Percentiles rank a stretch among this genome's conserved stretches.
These are phyloP conservation scores for Conistra vaccinii DNA, from an alignment of 2,888 invertebrate genomes.

Conservation along the genomic window DNA sequence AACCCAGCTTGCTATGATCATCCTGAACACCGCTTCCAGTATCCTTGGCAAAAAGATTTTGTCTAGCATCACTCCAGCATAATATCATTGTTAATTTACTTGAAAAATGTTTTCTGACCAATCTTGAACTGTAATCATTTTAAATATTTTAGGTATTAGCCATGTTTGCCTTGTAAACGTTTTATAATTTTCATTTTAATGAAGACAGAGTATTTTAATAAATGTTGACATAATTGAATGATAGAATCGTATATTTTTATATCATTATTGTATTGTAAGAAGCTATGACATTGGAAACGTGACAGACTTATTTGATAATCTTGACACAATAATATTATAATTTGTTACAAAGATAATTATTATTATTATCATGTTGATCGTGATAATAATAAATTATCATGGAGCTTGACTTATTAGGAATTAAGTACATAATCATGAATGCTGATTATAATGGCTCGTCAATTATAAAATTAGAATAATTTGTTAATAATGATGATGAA, in stretches of 20 bases:
- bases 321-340: conserved; percentile 15
- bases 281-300: conserved; percentile 38
- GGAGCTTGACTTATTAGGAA: not conserved
- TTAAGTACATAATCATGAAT: conserved; percentile 8
- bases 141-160: not conserved
- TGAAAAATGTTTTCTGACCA: not conserved
- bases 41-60: conserved; percentile 82
- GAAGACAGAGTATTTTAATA: conserved; percentile 61
- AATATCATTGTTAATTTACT: conserved; percentile 14
- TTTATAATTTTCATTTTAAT: conserved; percentile 29
- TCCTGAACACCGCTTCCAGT: conserved; percentile 78
- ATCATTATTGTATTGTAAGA: not conserved
- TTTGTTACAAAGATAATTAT: not conserved
- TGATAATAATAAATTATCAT: conserved; percentile 25
- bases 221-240: conserved; percentile 33
- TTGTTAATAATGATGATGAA: not conserved
- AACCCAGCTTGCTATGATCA: conserved; percentile 78
- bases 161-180: not conserved
- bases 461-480: conserved; percentile 15
- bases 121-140: conserved; percentile 11
- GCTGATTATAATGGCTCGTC: conserved; percentile 28
- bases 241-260: conserved; percentile 4
- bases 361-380: conserved; percentile 32
- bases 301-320: conserved; percentile 16
- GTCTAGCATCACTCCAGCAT: conserved; percentile 76